A percentile compares a stretch with the other conserved stretches of the same genome.
Conservation (phyloP, 2,888 invertebrate genomes). For the Linyphia triangularis region DNA sequence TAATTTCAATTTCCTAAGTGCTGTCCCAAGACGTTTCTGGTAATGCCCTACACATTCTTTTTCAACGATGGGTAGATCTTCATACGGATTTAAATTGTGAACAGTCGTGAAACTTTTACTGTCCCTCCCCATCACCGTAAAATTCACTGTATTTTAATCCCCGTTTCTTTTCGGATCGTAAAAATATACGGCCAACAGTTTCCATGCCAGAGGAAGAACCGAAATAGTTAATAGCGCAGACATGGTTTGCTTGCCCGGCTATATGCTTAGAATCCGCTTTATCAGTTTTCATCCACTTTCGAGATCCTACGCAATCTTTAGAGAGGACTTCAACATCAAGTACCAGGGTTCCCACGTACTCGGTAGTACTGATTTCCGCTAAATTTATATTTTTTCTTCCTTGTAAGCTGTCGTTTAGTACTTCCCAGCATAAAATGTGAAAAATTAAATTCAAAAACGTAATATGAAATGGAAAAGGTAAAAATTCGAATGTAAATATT, state of each 20-base stretch:
- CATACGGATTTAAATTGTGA: background rate
- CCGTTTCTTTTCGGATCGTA: background rate
- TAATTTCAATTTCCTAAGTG: background rate
- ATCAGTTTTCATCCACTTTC: background rate
- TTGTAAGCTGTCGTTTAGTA: too few species aligned
- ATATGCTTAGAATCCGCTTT: background rate
- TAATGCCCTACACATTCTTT: conserved; percentile 7
- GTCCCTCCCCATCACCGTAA: background rate
- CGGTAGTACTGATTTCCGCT: too few species aligned
- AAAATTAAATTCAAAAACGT: too few species aligned
- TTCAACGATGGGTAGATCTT: background rate
- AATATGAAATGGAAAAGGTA: too few species aligned
- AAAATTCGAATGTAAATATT: too few species aligned
- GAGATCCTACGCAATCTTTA: background rate
- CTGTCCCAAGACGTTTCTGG: background rate
- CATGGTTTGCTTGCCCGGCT: background rate
- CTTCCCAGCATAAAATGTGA: too few species aligned
- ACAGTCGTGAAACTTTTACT: background rate
- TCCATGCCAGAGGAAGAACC: background rate
- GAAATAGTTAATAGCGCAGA: background rate
- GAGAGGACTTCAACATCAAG: background rate
- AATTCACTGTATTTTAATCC: background rate
- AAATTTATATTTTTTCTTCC: too few species aligned
- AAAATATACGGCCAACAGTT: background rate
- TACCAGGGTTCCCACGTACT: conserved; percentile 1